Evolutionary conservation across 2,797 vertebrate genomes (phyloP).

Genomic region (Adelosebastes latens): DNA sequence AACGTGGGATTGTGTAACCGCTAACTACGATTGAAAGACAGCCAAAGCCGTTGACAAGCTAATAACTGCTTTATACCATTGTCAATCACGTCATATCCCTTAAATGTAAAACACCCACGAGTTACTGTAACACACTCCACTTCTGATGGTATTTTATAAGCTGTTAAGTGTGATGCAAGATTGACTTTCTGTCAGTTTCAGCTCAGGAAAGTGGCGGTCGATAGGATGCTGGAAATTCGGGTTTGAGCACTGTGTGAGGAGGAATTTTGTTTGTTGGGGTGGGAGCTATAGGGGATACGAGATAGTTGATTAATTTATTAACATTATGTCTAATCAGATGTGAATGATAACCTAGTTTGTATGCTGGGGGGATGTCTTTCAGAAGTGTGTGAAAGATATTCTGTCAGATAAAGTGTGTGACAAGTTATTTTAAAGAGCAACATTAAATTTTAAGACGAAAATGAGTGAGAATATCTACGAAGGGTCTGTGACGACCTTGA

Average conservation of each 20-base stretch:
- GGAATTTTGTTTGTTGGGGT: background rate
- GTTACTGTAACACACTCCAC: constrained; percentile 37
- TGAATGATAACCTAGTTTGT: constrained; percentile 55
- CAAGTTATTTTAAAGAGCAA: background rate
- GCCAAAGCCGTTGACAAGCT: constrained; percentile 14
- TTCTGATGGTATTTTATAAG: constrained; percentile 30
- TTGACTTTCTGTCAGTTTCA: constrained; percentile 31
- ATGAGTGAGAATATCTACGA: constrained; percentile 12
- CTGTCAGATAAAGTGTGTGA: constrained; percentile 27
- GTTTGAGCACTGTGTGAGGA: constrained; percentile 30
- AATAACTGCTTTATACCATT: background rate
- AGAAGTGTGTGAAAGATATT: constrained; percentile 12
- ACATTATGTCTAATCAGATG: constrained; percentile 58
- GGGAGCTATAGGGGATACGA: constrained; percentile 1
- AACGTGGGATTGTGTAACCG: constrained; percentile 1
- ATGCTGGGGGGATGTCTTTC: constrained; percentile 27
- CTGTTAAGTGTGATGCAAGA: constrained; percentile 16
- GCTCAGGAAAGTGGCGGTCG: constrained; percentile 42
- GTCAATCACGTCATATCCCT: background rate
- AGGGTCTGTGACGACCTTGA: constrained; percentile 20
- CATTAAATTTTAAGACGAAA: constrained; percentile 1
- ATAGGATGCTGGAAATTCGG: constrained; percentile 4
- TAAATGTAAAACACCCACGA: constrained; percentile 8
- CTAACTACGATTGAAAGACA: constrained; percentile 4
- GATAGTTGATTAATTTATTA: constrained; percentile 78